Conservation (phyloP, 1,140 invertebrate genomes). For the Anadara kagoshimensis region DNA sequence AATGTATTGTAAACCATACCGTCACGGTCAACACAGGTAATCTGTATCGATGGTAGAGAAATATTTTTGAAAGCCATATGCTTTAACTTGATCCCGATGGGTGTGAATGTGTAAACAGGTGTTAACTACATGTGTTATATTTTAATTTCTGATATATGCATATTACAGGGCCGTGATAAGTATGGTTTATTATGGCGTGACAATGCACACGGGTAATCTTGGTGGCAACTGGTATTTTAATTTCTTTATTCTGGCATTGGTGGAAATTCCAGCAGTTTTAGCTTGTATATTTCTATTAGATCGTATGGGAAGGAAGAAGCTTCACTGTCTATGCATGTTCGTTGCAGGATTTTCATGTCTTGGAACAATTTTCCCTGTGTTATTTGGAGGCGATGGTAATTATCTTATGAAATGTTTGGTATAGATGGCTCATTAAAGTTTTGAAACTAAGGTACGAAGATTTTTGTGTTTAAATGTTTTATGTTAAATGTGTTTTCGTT, state of each 20-base stretch:
- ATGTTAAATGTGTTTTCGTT: no score
- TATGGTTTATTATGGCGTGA: conserved; percentile 79
- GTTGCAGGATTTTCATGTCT: conserved; percentile 38
- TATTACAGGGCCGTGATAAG: conserved; percentile 79
- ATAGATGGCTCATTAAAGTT: no score
- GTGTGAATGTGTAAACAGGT: no score
- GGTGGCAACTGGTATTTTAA: conserved; percentile 60
- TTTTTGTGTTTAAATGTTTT: no score
- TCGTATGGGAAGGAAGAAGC: conserved; percentile 37
- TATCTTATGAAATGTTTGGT: neutral
- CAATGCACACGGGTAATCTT: conserved; percentile 61
- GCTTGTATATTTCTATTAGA: conserved; percentile 35
- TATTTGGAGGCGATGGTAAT: conserved; percentile 35
- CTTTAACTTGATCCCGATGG: no score
- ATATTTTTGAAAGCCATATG: no score
- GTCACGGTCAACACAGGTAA: no score
- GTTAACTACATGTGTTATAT: neutral
- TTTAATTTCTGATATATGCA: neutral
- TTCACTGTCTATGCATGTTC: conserved; percentile 37
- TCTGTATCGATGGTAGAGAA: no score
- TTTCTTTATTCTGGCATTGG: conserved; percentile 75
- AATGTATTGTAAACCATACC: no score
- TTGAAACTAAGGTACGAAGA: no score
- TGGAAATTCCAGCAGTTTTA: conserved; percentile 83
- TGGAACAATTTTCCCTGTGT: conserved; percentile 40